These are phyloP conservation scores for Dunckerocampus dactyliophorus DNA, from an alignment of 2,113 vertebrate species.

Conservation along the genomic window DNA sequence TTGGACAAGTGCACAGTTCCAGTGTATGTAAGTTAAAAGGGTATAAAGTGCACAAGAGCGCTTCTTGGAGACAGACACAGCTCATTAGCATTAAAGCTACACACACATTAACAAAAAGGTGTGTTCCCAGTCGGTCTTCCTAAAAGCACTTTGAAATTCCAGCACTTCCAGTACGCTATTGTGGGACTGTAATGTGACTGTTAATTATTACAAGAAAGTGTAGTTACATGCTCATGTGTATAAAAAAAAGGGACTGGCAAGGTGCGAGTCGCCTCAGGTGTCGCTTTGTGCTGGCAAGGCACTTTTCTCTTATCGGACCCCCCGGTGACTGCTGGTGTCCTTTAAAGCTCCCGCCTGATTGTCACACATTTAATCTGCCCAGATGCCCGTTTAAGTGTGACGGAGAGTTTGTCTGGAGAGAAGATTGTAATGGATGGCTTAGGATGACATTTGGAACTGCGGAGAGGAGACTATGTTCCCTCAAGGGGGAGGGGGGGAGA, in stretches of 20 bases:
- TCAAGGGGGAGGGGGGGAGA: constrained; percentile 6
- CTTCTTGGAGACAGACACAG: too few relatives aligned
- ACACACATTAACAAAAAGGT: too few relatives aligned
- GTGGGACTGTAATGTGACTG: too few relatives aligned
- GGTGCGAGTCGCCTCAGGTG: neutral
- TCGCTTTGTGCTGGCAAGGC: constrained; percentile 9
- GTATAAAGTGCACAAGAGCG: too few relatives aligned
- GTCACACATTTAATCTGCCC: constrained; percentile 51
- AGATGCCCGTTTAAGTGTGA: constrained; percentile 51
- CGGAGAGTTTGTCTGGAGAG: constrained; percentile 44
- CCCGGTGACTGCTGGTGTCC: constrained; percentile 19
- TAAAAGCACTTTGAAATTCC: too few relatives aligned
- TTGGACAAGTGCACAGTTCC: too few relatives aligned
- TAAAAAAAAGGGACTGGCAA: neutral
- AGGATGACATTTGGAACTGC: constrained; percentile 52
- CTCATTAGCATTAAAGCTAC: too few relatives aligned
- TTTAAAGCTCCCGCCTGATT: constrained; percentile 38
- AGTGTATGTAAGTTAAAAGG: too few relatives aligned
- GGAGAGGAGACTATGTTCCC: constrained; percentile 18
- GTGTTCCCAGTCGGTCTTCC: too few relatives aligned
- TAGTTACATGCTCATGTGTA: neutral
- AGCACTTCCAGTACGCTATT: too few relatives aligned
- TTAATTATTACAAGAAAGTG: too few relatives aligned
- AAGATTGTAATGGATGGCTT: constrained; percentile 54
- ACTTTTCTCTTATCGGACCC: constrained; percentile 12